A percentile compares a stretch with the other conserved stretches of the same genome.
Evolutionary conservation across 2,888 invertebrate species (phyloP).

Genomic region (Platycheirus albimanus): DNA sequence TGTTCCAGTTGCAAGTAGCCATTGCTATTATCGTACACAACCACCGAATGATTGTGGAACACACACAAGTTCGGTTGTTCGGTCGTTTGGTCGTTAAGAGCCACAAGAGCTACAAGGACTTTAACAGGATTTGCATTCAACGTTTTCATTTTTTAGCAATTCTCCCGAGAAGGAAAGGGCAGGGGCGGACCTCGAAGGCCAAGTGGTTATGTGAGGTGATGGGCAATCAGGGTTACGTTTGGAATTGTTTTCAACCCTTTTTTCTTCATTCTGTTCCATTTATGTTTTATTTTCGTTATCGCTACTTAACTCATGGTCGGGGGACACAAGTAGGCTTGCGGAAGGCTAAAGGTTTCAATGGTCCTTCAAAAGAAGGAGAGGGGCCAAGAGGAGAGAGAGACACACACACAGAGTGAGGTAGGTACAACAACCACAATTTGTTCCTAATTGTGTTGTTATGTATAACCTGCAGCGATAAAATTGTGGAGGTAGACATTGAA

Average conservation of each 20-base stretch:
- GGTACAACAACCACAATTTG: constrained; percentile 54
- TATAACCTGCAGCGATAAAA: constrained; percentile 49
- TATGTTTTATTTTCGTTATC: constrained; percentile 36
- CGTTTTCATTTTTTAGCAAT: constrained; percentile 26
- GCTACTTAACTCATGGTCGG: constrained; percentile 63
- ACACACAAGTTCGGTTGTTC: constrained; percentile 29
- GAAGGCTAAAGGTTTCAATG: constrained; percentile 60
- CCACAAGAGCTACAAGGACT: constrained; percentile 28
- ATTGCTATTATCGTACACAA: constrained; percentile 56
- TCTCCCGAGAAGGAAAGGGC: background rate
- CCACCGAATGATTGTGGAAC: constrained; percentile 64
- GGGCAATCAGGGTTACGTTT: constrained; percentile 56
- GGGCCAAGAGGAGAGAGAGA: no score
- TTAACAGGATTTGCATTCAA: constrained; percentile 67
- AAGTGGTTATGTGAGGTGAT: constrained; percentile 57
- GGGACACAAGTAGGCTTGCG: constrained; percentile 51
- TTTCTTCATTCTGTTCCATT: constrained; percentile 10
- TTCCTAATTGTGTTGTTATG: constrained; percentile 58
- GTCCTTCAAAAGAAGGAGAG: constrained; percentile 4
- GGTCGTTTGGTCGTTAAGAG: constrained; percentile 21
- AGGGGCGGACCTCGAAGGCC: constrained; percentile 47
- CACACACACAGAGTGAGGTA: no score
- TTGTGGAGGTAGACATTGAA: constrained; percentile 36
- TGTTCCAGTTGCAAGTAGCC: constrained; percentile 47
- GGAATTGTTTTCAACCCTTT: constrained; percentile 46